Evolutionary conservation across 2,888 invertebrate species (phyloP).

Genomic region (Nycteola revayana): DNA sequence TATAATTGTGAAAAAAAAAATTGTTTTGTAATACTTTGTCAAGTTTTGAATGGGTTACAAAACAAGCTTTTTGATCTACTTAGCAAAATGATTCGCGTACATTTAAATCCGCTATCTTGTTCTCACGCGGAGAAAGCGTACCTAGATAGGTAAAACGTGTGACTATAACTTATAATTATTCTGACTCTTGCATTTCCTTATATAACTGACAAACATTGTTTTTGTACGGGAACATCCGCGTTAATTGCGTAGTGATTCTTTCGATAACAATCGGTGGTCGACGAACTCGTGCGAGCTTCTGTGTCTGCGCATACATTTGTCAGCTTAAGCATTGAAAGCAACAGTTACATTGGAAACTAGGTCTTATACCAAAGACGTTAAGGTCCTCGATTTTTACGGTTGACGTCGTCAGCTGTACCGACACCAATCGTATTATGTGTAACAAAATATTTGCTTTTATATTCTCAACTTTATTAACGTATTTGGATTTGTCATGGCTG

Average conservation of each 20-base stretch:
- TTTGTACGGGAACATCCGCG: conserved; percentile 49
- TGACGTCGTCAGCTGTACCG: no score
- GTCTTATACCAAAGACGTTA: no score
- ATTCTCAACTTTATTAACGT: conserved; percentile 42
- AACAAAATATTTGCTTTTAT: conserved; percentile 14
- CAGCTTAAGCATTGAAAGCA: no score
- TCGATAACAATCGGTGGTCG: conserved; percentile 65
- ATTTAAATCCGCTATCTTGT: conserved; percentile 11
- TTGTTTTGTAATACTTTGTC: no score
- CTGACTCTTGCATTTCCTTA: conserved; percentile 26
- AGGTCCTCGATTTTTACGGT: no score
- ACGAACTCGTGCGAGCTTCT: conserved; percentile 65
- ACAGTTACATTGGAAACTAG: no score
- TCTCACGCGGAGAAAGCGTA: conserved; percentile 26
- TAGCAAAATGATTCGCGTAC: conserved; percentile 1
- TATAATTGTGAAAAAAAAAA: background rate
- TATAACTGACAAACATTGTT: conserved; percentile 22
- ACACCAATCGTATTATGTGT: conserved; percentile 3
- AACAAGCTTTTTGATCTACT: no score
- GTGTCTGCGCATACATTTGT: conserved; percentile 21
- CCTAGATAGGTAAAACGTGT: conserved; percentile 10
- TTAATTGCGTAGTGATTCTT: conserved; percentile 61
- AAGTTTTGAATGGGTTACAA: no score
- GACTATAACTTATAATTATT: conserved; percentile 19
- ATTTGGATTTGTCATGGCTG: background rate